Evolutionary conservation across 2,113 vertebrate species (phyloP).

Genomic region (Takifugu flavidus): DNA sequence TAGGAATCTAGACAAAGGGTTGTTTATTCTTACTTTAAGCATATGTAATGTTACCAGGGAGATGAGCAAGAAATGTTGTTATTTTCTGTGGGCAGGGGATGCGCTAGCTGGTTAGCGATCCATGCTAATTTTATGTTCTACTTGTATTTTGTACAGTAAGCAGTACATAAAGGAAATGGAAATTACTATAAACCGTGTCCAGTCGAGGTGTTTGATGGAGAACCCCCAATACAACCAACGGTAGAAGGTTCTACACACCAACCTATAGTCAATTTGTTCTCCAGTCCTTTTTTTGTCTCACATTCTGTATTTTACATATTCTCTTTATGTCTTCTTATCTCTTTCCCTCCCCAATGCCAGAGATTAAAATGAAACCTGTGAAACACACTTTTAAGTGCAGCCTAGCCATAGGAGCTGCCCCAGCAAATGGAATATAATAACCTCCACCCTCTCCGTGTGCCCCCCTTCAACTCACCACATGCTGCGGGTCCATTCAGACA

Average conservation of each 20-base stretch:
- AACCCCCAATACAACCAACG: too few species aligned
- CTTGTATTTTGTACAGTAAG: too few species aligned
- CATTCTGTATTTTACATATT: constrained; percentile 11
- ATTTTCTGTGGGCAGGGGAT: too few species aligned
- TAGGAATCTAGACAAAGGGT: too few species aligned
- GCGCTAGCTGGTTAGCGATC: too few species aligned
- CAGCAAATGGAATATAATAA: constrained; percentile 57
- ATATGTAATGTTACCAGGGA: too few species aligned
- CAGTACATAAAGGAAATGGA: too few species aligned
- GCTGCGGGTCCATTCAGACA: constrained; percentile 45
- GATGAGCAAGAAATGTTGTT: too few species aligned
- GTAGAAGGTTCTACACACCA: neutral
- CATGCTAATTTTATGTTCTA: too few species aligned
- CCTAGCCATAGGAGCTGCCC: constrained; percentile 47
- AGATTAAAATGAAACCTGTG: constrained; percentile 60
- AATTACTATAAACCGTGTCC: too few species aligned
- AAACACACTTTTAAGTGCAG: constrained; percentile 45
- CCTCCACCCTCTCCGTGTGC: neutral
- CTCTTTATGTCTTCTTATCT: constrained; percentile 8
- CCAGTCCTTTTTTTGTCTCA: constrained; percentile 1
- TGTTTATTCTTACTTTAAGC: too few species aligned
- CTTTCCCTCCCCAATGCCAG: constrained; percentile 21
- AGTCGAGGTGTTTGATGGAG: too few species aligned
- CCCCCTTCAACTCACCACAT: neutral
- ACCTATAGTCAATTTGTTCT: constrained; percentile 3